phyloP scores from a whole-genome alignment of 2,113 vertebrate genomes.

The Oreochromis tanganicae region DNA sequence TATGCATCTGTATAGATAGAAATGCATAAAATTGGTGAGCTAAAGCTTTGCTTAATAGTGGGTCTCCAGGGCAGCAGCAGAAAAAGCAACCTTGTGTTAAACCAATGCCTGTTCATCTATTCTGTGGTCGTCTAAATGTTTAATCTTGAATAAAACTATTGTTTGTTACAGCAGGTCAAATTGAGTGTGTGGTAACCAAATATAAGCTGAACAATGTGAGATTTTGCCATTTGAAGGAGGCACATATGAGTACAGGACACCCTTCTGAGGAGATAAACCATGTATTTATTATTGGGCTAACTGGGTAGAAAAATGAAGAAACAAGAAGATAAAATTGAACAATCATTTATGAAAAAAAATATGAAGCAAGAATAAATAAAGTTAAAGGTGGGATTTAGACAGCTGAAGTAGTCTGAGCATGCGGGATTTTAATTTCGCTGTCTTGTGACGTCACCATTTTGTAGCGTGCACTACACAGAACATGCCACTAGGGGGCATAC shows the following conservation, averaged over 20 bases:
- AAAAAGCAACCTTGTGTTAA: slow-evolving; percentile 45
- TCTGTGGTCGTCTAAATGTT: slow-evolving; percentile 64
- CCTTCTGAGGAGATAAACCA: neutral
- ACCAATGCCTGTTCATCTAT: slow-evolving; percentile 64
- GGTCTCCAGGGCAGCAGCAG: slow-evolving; percentile 50
- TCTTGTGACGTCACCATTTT: neutral
- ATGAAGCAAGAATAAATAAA: neutral
- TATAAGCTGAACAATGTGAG: neutral
- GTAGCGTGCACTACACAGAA: neutral
- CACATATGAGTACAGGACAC: neutral
- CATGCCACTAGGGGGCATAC: slow-evolving; percentile 11
- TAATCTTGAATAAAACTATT: slow-evolving; percentile 65
- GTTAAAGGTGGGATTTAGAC: neutral
- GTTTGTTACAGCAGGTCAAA: slow-evolving; percentile 52
- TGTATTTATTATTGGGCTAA: neutral
- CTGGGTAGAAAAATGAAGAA: neutral
- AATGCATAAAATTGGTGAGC: slow-evolving; percentile 16
- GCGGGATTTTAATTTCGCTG: neutral
- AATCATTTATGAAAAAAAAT: neutral
- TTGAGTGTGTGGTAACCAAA: neutral
- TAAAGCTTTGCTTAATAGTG: slow-evolving; percentile 38
- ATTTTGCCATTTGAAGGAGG: neutral
- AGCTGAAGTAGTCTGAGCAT: neutral
- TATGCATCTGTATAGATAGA: slow-evolving; percentile 8
- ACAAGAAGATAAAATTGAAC: neutral